Evolutionary conservation across 2,113 vertebrate genomes (phyloP).

Genomic region (Urocynchramus pylzowi): DNA sequence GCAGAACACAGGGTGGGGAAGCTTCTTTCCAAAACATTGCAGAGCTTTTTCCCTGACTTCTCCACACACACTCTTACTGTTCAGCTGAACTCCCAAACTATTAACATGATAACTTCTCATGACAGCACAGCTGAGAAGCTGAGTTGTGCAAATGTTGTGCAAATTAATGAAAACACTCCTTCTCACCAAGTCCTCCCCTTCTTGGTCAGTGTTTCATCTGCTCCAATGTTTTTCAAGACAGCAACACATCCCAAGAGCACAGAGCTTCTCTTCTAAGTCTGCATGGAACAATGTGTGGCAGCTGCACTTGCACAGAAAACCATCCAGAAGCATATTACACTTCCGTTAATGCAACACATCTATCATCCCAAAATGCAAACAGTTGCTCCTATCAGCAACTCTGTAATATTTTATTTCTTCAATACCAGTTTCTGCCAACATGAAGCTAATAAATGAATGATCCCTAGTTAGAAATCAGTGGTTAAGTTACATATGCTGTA

Average conservation of each 20-base stretch:
- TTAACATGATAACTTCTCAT: not conserved
- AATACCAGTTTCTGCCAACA: not conserved
- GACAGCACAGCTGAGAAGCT: not conserved
- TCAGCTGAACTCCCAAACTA: not conserved
- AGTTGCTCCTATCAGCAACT: not conserved
- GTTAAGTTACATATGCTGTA: not conserved
- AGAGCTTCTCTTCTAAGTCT: not conserved
- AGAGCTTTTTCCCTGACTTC: not conserved
- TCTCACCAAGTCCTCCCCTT: not conserved
- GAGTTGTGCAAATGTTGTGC: not conserved
- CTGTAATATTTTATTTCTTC: not conserved
- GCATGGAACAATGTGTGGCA: not conserved
- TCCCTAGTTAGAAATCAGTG: not conserved
- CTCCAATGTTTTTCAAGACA: not conserved
- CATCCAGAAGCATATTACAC: not conserved
- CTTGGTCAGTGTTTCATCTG: not conserved
- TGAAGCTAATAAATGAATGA: not conserved
- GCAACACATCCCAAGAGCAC: not conserved
- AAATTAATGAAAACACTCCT: not conserved
- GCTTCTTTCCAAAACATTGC: not conserved
- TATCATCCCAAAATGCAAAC: slow-evolving; percentile 9
- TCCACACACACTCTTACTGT: not conserved
- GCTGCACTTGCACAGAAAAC: not conserved
- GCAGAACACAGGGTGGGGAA: not conserved
- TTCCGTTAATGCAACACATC: not conserved